phyloP scores from a whole-genome alignment of 2,888 invertebrate genomes.

The Syritta pipiens region DNA sequence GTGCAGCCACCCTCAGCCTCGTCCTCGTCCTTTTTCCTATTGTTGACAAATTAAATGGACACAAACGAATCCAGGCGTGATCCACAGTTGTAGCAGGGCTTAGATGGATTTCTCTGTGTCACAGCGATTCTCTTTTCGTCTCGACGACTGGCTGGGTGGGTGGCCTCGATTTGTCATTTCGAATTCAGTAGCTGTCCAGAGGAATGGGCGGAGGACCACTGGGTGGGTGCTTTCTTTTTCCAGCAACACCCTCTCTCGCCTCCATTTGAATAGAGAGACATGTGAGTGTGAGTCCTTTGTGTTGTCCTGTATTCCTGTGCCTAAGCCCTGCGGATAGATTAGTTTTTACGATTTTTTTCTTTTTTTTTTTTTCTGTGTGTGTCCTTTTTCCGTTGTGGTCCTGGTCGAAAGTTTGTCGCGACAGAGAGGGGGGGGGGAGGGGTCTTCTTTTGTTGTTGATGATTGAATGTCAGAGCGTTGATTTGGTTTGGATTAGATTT shows the following conservation, averaged over 20 bases:
- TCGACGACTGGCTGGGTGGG: too few species aligned
- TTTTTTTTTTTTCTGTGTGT: neutral
- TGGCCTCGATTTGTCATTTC: conserved; percentile 57
- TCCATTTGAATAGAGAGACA: too few species aligned
- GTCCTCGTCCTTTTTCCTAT: too few species aligned
- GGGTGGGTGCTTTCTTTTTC: conserved; percentile 35
- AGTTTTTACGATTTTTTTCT: conserved; percentile 52
- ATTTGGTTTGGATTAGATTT: conserved; percentile 68
- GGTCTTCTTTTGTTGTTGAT: conserved; percentile 57
- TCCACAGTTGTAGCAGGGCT: conserved; percentile 46
- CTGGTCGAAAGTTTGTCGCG: too few species aligned
- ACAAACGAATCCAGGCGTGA: conserved; percentile 63
- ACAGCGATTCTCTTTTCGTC: conserved; percentile 2
- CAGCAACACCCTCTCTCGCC: conserved; percentile 21
- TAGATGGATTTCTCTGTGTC: conserved; percentile 57
- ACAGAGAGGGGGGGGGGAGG: neutral
- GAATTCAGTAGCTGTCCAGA: conserved; percentile 61
- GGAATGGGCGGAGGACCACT: too few species aligned
- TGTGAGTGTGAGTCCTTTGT: conserved; percentile 41
- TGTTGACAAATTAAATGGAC: conserved; percentile 69
- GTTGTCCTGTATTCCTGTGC: conserved; percentile 19
- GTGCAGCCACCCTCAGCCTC: too few species aligned
- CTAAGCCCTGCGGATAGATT: conserved; percentile 63
- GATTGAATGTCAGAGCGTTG: conserved; percentile 64
- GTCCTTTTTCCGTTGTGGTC: neutral